Base-by-base conservation (phyloP, 1,140 invertebrate species). In the Aphaenogaster rudis region DNA sequence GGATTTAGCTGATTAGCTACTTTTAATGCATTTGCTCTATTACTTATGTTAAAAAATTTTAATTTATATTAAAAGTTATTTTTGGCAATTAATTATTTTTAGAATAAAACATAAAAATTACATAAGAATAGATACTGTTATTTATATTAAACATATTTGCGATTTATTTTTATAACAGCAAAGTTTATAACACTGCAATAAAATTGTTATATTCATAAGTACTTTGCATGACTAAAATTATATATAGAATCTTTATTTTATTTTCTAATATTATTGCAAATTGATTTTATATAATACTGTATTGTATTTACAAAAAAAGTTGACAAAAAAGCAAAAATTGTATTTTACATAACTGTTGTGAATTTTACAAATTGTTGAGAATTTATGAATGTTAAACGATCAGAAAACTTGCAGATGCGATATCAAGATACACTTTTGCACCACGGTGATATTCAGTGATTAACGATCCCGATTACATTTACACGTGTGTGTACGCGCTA, bases 401-500 rank as follows among this genome's bases (percentile, higher is more conserved):
- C 36, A 59, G 13, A 13, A 57, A 54, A 42, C n/a, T 13, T 8
- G 3, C 9, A 7, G 6, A 1, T 11, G 17, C 17, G n/a, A 21
- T 6, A 48, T 78, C 77, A 7, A 79, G 39, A 66, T 33, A 28
- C 5, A 21, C 7, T 50, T 66, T 66, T 48, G 1, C 36, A 13
- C 15, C 15, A 42, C 28, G 11, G 28, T 52, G 1, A 28, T 36
- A 66, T n/a, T 66, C 13, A 57, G 57, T 66, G 45, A 79, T 66
- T 48, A 79, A 79, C 42, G 28, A 79, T 39, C 59, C n/a, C 39
- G 28, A 66, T 79, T 66, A 36, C 11, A 79, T 79, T 79, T 13
- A 39, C 28, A 66, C 59, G 3, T 61, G 15, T 21, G 3, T 50
- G 39, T 42, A 33, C n/a, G 64, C n/a, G 48, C 21, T 57, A 81